A percentile compares a stretch with the other conserved stretches of the same genome.
These are phyloP conservation scores for Schizopygopsis pylzovi DNA, from an alignment of 2,797 vertebrate species.

Conservation along the genomic window DNA sequence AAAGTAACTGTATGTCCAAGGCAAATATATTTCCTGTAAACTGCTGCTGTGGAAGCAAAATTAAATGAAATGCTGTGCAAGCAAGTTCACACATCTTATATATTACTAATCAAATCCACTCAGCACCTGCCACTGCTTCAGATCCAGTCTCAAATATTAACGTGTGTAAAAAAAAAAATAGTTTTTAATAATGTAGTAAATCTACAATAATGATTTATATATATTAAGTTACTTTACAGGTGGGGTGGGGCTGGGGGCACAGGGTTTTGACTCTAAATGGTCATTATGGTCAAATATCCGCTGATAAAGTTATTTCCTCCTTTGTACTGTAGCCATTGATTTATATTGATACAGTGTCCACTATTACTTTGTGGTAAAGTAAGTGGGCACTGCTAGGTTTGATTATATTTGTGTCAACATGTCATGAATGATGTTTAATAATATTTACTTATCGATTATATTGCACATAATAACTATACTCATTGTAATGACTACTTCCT, in stretches of 20 bases:
- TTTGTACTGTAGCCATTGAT: neutral
- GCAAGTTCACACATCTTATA: neutral
- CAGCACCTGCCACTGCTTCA: neutral
- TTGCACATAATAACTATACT: neutral
- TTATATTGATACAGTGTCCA: neutral
- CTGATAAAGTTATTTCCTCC: neutral
- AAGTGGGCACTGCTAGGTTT: neutral
- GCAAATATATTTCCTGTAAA: neutral
- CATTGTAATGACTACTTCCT: too few species aligned
- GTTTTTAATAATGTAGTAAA: neutral
- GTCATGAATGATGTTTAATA: neutral
- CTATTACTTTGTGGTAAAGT: neutral
- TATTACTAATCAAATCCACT: neutral
- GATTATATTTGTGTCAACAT: neutral
- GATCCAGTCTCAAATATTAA: neutral
- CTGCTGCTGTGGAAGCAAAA: conserved; percentile 17
- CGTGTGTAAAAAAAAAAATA: neutral
- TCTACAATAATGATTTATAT: neutral
- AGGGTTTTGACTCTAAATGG: too few species aligned
- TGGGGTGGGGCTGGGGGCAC: too few species aligned
- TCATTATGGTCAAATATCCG: neutral
- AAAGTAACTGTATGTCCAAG: neutral
- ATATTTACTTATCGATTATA: neutral
- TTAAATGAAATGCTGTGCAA: neutral
- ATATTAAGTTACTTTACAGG: neutral